Conservation (phyloP, 2,113 vertebrate species). For the Aix galericulata region DNA sequence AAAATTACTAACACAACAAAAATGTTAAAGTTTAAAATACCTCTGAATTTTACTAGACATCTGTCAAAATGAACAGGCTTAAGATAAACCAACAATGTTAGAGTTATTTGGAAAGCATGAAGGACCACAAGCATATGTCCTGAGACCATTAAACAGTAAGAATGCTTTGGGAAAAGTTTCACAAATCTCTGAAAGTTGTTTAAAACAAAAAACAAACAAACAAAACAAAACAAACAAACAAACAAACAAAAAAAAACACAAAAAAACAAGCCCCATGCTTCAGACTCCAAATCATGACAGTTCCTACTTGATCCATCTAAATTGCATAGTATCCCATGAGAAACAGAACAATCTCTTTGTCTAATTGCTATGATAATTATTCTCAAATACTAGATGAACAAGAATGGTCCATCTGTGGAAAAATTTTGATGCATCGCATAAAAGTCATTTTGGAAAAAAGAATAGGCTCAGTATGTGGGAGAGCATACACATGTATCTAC, state of each 20-base stretch:
- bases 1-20: not conserved
- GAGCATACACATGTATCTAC: no score
- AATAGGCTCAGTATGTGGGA: not conserved
- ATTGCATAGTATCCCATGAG: not conserved
- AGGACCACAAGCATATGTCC: not conserved
- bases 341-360: constrained; percentile 5
- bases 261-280: not conserved
- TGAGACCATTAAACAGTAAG: not conserved
- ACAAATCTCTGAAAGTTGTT: not conserved
- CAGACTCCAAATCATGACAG: not conserved
- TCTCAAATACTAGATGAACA: not conserved
- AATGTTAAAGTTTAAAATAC: not conserved
- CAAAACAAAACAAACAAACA: not conserved
- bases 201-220: not conserved
- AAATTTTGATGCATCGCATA: not conserved
- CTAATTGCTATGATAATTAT: constrained; percentile 31
- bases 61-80: constrained; percentile 6
- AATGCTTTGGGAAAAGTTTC: not conserved
- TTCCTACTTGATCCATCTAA: not conserved
- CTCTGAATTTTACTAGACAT: not conserved
- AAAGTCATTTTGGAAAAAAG: not conserved
- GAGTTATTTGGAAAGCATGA: not conserved
- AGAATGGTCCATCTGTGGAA: constrained; percentile 24
- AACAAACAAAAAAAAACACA: not conserved
- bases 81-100: not conserved